phyloP scores from a whole-genome alignment of 2,113 vertebrate genomes.

The Gymnorhina tibicen region DNA sequence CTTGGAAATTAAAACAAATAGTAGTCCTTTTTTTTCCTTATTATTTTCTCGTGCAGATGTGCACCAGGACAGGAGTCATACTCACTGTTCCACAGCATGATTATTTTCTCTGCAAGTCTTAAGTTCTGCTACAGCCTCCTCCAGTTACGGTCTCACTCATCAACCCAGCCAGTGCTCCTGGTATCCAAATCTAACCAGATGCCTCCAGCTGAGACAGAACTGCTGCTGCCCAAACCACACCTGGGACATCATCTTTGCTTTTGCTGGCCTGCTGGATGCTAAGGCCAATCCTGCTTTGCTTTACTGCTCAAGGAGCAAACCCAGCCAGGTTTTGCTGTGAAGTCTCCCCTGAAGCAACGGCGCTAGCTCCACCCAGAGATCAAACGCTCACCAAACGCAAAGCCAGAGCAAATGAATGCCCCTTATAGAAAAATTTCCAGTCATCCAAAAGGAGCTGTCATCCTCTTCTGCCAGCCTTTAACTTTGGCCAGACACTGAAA shows the following conservation, averaged over 20 bases:
- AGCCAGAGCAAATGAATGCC: neutral
- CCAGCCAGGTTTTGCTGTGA: neutral
- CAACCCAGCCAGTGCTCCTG: neutral
- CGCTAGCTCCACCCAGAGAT: neutral
- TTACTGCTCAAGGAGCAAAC: neutral
- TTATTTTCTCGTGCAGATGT: neutral
- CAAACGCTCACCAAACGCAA: neutral
- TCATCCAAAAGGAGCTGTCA: neutral
- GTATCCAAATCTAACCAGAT: neutral
- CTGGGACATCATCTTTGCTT: neutral
- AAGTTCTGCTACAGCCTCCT: neutral
- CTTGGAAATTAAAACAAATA: neutral
- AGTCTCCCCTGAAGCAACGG: neutral
- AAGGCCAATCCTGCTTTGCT: neutral
- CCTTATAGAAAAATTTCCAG: neutral
- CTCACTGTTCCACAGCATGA: neutral
- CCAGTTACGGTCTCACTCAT: neutral
- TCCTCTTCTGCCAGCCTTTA: neutral
- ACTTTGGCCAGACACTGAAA: neutral
- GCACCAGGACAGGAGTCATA: neutral
- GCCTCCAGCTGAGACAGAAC: neutral
- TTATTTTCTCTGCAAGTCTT: neutral
- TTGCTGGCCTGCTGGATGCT: neutral
- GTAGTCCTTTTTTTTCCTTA: neutral
- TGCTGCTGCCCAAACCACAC: neutral